These are phyloP conservation scores for Argyrosomus regius DNA, from an alignment of 2,797 vertebrate genomes.

Conservation along the genomic window DNA sequence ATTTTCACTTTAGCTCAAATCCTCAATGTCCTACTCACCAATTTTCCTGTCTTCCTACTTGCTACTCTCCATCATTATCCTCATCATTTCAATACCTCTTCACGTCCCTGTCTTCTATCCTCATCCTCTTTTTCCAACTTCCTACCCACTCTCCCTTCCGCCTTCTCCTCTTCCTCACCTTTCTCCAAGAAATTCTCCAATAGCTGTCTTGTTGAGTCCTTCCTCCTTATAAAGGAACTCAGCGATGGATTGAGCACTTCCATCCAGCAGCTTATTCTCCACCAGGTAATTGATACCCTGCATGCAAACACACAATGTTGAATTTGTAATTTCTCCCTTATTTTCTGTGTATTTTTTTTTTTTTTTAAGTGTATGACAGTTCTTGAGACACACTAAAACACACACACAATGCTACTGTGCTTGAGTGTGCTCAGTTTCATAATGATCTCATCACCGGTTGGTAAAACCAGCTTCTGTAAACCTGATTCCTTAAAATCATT, in stretches of 20 bases:
- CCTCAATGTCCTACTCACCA: neutral
- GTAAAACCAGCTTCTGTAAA: slow-evolving; percentile 40
- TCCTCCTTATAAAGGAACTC: slow-evolving; percentile 95
- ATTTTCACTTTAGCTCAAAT: neutral
- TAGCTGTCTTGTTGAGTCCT: slow-evolving; percentile 94
- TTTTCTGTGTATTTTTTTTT: neutral
- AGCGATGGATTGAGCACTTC: slow-evolving; percentile 83
- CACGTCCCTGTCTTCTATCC: no score
- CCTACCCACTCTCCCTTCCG: neutral
- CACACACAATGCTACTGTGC: neutral
- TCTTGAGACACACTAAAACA: neutral
- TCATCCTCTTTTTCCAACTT: no score
- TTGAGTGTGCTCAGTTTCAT: slow-evolving; percentile 38
- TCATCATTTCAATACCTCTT: neutral
- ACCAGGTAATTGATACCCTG: slow-evolving; percentile 91
- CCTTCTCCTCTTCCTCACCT: slow-evolving; percentile 81
- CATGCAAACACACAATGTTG: neutral
- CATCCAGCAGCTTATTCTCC: slow-evolving; percentile 86
- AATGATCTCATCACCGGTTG: slow-evolving; percentile 60
- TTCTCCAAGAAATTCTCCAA: slow-evolving; percentile 93
- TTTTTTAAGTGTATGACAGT: neutral
- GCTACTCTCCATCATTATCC: neutral
- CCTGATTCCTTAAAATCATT: slow-evolving; percentile 67
- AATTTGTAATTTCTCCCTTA: no score
- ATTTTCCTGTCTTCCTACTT: neutral